Conservation (phyloP, 2,113 vertebrate species). For the Cygnus buccinator region DNA sequence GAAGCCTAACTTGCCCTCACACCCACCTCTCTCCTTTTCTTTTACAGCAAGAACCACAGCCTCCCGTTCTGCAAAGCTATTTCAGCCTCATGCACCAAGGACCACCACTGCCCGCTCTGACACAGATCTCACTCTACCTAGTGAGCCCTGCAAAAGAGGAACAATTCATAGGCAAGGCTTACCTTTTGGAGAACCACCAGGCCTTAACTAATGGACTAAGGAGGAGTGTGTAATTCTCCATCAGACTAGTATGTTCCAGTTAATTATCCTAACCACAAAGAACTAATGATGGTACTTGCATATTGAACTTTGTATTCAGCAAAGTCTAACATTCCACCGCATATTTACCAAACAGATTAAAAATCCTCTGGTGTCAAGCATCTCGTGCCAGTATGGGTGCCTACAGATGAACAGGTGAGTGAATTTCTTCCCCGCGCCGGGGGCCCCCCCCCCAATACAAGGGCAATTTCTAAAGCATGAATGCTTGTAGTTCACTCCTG, state of each 20-base stretch:
- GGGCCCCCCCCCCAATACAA: background rate
- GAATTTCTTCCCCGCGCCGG: background rate
- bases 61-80: background rate
- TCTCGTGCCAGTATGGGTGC: background rate
- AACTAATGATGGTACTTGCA: background rate
- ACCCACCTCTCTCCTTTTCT: background rate
- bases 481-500: background rate
- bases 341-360: background rate
- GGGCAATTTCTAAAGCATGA: background rate
- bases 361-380: background rate
- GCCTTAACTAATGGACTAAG: background rate
- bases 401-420: background rate
- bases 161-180: background rate
- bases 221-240: background rate
- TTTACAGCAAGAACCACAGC: background rate
- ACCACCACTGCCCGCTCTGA: background rate
- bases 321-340: background rate
- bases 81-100: background rate
- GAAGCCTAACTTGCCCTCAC: background rate
- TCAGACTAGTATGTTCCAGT: background rate
- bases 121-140: background rate
- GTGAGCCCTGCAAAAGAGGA: background rate
- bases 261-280: background rate
- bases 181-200: background rate
- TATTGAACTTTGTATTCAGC: background rate